phyloP scores from a whole-genome alignment of 2,113 vertebrate species.

The Tiliqua scincoides region DNA sequence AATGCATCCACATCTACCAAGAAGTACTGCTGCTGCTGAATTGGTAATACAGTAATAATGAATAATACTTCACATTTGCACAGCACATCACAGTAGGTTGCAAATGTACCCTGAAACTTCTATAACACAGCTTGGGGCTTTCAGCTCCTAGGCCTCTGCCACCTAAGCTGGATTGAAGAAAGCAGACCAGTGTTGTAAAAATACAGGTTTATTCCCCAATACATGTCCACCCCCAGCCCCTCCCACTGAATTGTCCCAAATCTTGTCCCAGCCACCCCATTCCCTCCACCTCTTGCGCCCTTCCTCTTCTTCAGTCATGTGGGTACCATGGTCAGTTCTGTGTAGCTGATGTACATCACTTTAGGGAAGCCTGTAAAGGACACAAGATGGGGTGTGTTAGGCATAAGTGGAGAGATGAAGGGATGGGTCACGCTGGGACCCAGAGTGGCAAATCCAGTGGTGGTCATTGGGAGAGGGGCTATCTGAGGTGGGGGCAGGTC shows the following conservation, averaged over 20 bases:
- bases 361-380: conserved; percentile 15
- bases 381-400: not conserved
- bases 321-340: conserved; percentile 39
- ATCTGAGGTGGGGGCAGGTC: no score
- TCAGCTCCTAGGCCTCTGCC: no score
- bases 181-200: conserved; percentile 7
- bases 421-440: conserved; percentile 4
- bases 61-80: no score
- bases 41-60: no score
- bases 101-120: not conserved
- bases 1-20: not conserved
- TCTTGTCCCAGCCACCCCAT: not conserved
- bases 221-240: not conserved
- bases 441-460: not conserved
- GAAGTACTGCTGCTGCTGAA: not conserved
- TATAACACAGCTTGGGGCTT: not conserved
- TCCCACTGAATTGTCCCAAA: not conserved
- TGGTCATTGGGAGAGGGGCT: not conserved
- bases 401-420: not conserved
- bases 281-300: not conserved
- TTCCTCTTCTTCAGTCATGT: conserved; percentile 19
- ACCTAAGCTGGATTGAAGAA: not conserved
- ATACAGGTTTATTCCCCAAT: conserved; percentile 36
- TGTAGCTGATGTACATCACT: conserved; percentile 35
- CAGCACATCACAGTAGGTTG: no score